Evolutionary conservation across 2,113 vertebrate species (phyloP).

Genomic region (Myodes glareolus): DNA sequence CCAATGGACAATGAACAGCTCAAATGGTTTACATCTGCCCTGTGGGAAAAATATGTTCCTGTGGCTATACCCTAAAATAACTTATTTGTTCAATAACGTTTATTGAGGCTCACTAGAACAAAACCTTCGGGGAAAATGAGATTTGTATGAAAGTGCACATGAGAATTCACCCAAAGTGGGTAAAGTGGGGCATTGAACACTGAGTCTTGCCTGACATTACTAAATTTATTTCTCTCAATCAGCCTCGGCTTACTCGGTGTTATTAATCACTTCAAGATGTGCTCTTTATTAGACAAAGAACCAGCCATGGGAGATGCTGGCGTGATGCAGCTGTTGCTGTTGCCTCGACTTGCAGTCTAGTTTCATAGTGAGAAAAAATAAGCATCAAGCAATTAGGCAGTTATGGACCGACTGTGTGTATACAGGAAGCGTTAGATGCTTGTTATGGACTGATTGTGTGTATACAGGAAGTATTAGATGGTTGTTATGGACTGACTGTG

Average conservation of each 20-base stretch:
- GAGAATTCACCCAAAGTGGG: neutral
- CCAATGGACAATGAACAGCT: neutral
- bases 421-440: neutral
- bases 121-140: constrained; percentile 27
- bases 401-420: neutral
- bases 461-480: no score
- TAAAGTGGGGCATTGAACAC: neutral
- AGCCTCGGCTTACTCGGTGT: neutral
- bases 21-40: neutral
- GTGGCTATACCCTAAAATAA: neutral
- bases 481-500: no score
- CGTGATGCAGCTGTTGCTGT: neutral
- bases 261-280: constrained; percentile 43
- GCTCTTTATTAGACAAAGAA: neutral
- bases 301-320: neutral
- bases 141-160: neutral
- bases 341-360: neutral
- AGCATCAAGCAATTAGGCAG: neutral
- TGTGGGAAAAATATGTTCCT: constrained; percentile 9
- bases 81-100: constrained; percentile 42
- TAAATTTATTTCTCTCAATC: constrained; percentile 37
- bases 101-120: neutral
- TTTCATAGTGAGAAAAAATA: neutral
- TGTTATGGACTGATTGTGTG: neutral
- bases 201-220: neutral